phyloP scores from a whole-genome alignment of 2,797 vertebrate genomes.

The Galagoides demidoff region DNA sequence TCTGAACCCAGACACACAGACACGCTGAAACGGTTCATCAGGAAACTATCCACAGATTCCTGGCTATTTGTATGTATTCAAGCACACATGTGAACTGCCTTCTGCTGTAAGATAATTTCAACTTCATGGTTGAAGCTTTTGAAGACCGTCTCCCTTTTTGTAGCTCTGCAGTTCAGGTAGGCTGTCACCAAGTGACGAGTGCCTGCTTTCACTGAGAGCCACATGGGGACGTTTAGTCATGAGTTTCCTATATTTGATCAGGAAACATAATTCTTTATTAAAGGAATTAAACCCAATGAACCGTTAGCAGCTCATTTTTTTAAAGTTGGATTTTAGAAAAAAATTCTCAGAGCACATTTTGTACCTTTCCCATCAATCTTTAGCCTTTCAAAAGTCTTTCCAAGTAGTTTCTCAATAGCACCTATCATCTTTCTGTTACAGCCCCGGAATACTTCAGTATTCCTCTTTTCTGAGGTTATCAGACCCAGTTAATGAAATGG shows the following conservation, averaged over 20 bases:
- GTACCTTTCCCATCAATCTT: not conserved
- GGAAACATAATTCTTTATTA: not conserved
- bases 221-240: not conserved
- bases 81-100: not conserved
- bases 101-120: not conserved
- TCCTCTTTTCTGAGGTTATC: not conserved
- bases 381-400: not conserved
- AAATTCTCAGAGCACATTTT: not conserved
- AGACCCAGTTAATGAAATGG: not conserved
- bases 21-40: not conserved
- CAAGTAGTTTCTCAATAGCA: not conserved
- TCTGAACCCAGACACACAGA: not conserved
- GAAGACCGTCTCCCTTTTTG: not conserved
- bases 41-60: not conserved
- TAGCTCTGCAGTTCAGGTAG: not conserved
- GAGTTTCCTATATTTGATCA: not conserved
- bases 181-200: not conserved
- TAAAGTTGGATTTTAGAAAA: not conserved
- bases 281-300: constrained; percentile 20
- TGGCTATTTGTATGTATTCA: not conserved
- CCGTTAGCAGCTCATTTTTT: not conserved
- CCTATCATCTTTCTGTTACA: not conserved
- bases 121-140: not conserved
- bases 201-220: not conserved
- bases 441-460: not conserved